Conservation (phyloP, 2,888 invertebrate genomes). For the Sympetrum striolatum region DNA sequence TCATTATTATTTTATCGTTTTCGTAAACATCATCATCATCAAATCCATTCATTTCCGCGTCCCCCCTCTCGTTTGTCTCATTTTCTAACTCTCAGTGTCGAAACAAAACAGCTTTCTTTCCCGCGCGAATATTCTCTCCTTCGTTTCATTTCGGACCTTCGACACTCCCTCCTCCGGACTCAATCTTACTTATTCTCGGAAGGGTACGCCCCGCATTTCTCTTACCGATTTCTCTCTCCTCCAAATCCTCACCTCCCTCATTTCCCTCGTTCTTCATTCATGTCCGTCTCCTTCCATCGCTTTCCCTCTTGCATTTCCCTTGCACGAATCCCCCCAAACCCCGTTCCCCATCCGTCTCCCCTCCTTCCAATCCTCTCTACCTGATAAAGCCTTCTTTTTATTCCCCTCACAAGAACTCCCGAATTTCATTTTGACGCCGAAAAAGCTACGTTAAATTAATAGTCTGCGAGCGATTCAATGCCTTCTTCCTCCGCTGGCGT, state of each 20-base stretch:
- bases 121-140: not conserved
- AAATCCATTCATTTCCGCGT: no score
- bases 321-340: not conserved
- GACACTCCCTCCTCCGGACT: not conserved
- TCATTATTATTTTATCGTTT: not conserved
- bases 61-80: not conserved
- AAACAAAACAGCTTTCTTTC: no score
- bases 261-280: conserved; percentile 19
- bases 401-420: conserved; percentile 13
- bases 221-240: not conserved
- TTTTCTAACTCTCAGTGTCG: not conserved
- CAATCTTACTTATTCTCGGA: not conserved
- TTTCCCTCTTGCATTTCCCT: not conserved
- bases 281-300: not conserved
- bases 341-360: not conserved
- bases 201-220: not conserved
- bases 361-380: not conserved
- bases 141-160: not conserved
- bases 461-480: not conserved
- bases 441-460: conserved; percentile 33
- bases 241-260: not conserved
- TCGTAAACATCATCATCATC: not conserved
- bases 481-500: not conserved
- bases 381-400: conserved; percentile 13
- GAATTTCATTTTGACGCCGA: conserved; percentile 35